Base-by-base conservation (phyloP, 2,888 invertebrate genomes). In the Pimpla rufipes region DNA sequence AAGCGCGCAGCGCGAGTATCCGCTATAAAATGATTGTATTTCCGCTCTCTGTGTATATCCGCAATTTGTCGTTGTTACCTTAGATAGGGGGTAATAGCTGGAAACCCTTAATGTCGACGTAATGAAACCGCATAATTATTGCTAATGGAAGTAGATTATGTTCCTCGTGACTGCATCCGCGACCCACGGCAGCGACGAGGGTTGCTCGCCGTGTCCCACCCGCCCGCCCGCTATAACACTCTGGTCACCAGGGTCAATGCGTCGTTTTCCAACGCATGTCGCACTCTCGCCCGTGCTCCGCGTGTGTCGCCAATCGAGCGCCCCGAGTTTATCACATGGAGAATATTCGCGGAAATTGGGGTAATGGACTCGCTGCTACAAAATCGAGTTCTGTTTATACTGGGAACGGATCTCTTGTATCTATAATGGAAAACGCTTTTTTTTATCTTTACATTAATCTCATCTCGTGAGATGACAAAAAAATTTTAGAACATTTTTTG, bases 221-320 rank as follows among this genome's bases (percentile, higher is more conserved):
- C 59, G 37, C 6, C 37, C 37, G 16, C 7, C 62, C 16, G 10
- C 37, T 18, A n/a, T n/a, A 16, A 40, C 62, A 37, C 40, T 18
- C 7, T 62, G 62, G 62, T 62, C 37, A 62, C 37, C 40, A 66
- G 45, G 40, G 45, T 66, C 45, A 66, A 42, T 62, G 37, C 66
- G 66, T 66, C 66, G 45, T 66, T 66, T 42, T 23, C 21, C 66
- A 45, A 66, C 45, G 40, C 40, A 66, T 45, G 23, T 40, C 40
- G 62, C 40, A 40, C 62, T 40, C 62, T 16, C 23, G n/a, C n/a
- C n/a, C 59, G 10, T 0, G 35, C 40, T 2, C 18, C 37, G 10
- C n/a, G n/a, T 18, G 59, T n/a, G 59, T n/a, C 62, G 57, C 16
- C 37, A 37, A 11, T 62, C 37, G 37, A 40, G 35, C 16, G 37